Evolutionary conservation across 2,888 invertebrate genomes (phyloP), one percentile per base, ranked within the genome.

Genomic region (Erebia palarica): DNA sequence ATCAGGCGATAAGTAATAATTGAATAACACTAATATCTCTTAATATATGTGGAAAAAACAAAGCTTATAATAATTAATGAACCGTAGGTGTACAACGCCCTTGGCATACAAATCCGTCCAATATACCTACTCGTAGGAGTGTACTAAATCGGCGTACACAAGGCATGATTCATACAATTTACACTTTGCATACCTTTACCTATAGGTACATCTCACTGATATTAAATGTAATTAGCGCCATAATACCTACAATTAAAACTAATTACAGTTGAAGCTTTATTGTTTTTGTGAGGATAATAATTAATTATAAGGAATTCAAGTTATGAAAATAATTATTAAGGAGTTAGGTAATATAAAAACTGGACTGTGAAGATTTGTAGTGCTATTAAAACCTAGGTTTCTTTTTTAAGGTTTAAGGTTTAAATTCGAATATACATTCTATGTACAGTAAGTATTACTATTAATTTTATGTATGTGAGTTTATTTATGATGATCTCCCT

Each of bases 61-160:
- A 58, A 66, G 57, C 44, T 47, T 58, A 66, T 66, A 66, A 66
- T 58, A 18, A 51, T 47, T 21, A 21, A 67, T 67, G 44, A 49
- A 27, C 21, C 21, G 47, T 58, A 16, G 27, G 16, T 47, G 18
- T 11, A 5, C 21, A 49, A 49, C 58, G 73, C 73, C 75, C 75
- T 75, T 75, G 75, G 72, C 75, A 75, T 70, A 70, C 68, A 75
- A 73, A 73, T 64, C 59, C 36, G 61, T 49, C 61, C 65, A 67
- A 67, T 61, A 66, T 68, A 21, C 21, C 3, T 3, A 3, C 3
- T n/a, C n/a, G n/a, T 2, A 71, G 75, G 71, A 69, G 67, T 70
- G 69, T 70, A 69, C 73, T 73, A 67, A 73, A 74, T 65, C 69
- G 27, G 16, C 74, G 70, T 70, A 74, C 74, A 67, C 59, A 58